Base-by-base conservation (phyloP, 2,888 invertebrate genomes). In the Coelinius sp. region DNA sequence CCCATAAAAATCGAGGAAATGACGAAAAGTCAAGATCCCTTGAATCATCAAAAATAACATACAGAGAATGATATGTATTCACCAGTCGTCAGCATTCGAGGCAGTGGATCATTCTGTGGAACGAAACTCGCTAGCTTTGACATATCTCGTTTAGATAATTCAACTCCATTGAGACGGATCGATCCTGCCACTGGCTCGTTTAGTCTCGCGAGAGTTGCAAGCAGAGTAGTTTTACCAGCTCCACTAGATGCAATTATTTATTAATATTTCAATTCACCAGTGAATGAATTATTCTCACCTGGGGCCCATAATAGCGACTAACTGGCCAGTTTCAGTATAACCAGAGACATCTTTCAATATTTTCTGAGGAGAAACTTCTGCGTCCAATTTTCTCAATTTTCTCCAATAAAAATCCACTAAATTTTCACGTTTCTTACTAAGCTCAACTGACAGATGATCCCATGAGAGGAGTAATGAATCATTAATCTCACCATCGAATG, bases 31-130 rank as follows among this genome's bases (percentile, higher is more conserved):
- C n/a, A n/a, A n/a, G n/a, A n/a, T n/a, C n/a, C n/a, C n/a, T n/a
- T n/a, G n/a, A n/a, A n/a, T n/a, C n/a, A n/a, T n/a, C n/a, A n/a
- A 22, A 8, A 49, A 46, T 8, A 38, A 67, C 53, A 79, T 82
- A 93, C 94, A 91, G 92, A 91, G 85, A 93, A 93, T 67, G 90
- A 84, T 76, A 94, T 89, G 83, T 93, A 93, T 83, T 94, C 94
- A 77, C 88, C 86, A n/a, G 92, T 92, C 14, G 90, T 92, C 44
- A 94, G 86, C 0, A 89, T 89, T 3, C 91, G 90, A 78, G 93
- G 90, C 78, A 93, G 92, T 20, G 91, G 88, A 80, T 94, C 93
- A 70, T 91, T 90, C 81, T 94, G 94, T 5, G 93, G 93, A 1
- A 93, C 90, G 59, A 93, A 91, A 69, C 86, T 91, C 6, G 87